These are phyloP conservation scores for Epinephelus awoara DNA, from an alignment of 2,797 vertebrate species.

Conservation along the genomic window DNA sequence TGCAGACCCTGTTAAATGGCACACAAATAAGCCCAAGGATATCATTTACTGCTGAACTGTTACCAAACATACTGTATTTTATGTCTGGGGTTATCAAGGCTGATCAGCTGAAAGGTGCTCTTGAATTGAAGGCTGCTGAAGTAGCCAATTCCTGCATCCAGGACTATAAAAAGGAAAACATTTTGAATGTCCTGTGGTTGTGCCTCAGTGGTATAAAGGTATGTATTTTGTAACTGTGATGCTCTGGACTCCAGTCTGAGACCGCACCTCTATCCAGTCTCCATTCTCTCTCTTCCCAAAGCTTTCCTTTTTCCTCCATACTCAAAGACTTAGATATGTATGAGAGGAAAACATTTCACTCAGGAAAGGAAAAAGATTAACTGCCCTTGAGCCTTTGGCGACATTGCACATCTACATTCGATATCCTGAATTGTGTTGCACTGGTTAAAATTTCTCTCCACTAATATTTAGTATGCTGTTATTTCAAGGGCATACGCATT, in stretches of 20 bases:
- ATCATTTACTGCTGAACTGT: background rate
- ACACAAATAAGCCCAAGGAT: background rate
- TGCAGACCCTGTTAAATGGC: background rate
- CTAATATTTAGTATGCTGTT: slow-evolving; percentile 25
- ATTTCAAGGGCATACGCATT: slow-evolving; percentile 55
- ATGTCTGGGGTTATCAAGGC: background rate
- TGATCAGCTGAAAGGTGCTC: background rate
- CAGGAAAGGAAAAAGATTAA: background rate
- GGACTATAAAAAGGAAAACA: slow-evolving; percentile 4
- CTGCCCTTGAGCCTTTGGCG: background rate
- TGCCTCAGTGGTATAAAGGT: background rate
- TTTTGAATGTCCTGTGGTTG: background rate
- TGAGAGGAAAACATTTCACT: background rate
- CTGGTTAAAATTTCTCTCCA: background rate
- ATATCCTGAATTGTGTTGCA: background rate
- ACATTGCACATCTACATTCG: background rate
- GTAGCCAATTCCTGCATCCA: background rate
- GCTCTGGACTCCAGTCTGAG: background rate
- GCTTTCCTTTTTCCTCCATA: background rate
- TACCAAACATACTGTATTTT: background rate
- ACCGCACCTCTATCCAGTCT: background rate
- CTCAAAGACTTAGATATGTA: background rate
- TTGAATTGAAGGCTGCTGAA: background rate
- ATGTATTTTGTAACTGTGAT: background rate
- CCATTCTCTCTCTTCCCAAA: background rate